Conservation (phyloP, 2,113 vertebrate genomes). For the Cervus canadensis region DNA sequence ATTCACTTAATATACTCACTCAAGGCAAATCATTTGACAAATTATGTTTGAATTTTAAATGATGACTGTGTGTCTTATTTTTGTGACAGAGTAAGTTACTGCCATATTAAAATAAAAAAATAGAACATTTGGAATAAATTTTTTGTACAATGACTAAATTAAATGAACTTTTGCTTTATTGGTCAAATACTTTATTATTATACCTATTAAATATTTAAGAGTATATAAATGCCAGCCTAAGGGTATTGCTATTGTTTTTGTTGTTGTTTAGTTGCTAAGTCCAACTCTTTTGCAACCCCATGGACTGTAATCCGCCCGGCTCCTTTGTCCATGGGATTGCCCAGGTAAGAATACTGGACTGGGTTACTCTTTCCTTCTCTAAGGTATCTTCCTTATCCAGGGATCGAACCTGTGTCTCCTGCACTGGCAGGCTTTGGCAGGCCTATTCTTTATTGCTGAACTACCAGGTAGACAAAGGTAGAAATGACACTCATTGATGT, state of each 20-base stretch:
- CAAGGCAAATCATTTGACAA: not conserved
- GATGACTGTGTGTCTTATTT: not conserved
- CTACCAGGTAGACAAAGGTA: not conserved
- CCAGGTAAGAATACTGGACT: not conserved
- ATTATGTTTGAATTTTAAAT: not conserved
- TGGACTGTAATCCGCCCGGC: not conserved
- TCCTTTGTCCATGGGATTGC: not conserved
- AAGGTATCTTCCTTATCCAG: not conserved
- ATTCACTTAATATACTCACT: not conserved
- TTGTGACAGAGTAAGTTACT: not conserved
- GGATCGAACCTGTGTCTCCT: not conserved
- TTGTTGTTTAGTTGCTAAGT: not conserved
- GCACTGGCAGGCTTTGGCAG: not conserved
- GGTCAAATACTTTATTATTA: constrained; percentile 16
- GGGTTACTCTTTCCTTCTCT: not conserved
- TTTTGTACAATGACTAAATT: constrained; percentile 13
- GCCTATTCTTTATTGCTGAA: not conserved
- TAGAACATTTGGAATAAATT: not conserved
- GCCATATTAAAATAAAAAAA: not conserved
- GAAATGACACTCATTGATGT: not conserved
- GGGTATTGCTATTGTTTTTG: not conserved
- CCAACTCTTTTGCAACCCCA: not conserved
- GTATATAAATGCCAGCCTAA: not conserved
- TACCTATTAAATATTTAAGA: not conserved
- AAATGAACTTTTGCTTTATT: constrained; percentile 8